Percentiles rank a stretch among this genome's conserved stretches.
These are phyloP conservation scores for Bubo blakistoni DNA, from an alignment of 2,113 vertebrate genomes.

Conservation along the genomic window DNA sequence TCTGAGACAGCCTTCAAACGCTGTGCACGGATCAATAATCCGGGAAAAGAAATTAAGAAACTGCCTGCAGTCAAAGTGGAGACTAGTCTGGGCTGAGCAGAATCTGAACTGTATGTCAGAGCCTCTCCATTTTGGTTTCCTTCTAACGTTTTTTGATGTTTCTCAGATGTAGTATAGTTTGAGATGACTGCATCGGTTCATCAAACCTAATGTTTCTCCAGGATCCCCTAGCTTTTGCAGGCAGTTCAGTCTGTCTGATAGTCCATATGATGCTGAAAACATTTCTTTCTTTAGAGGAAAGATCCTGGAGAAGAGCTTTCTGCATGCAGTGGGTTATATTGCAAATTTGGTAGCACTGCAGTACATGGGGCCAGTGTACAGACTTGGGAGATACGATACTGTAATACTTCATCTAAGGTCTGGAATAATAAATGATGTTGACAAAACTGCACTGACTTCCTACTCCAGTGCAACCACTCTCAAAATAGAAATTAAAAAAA, in stretches of 20 bases:
- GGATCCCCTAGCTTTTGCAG: background rate
- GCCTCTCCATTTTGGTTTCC: background rate
- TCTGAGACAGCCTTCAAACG: background rate
- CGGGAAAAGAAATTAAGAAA: background rate
- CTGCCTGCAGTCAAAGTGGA: background rate
- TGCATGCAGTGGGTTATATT: background rate
- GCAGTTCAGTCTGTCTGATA: background rate
- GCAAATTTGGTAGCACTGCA: background rate
- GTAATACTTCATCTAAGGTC: background rate
- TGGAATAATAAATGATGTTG: background rate
- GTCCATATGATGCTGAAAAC: background rate
- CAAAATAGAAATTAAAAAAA: background rate
- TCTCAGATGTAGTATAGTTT: background rate
- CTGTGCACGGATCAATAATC: background rate
- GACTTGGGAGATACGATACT: background rate
- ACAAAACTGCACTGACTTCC: background rate
- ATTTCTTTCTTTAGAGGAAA: background rate
- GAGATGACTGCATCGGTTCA: background rate
- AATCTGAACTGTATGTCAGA: background rate
- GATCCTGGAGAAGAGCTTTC: background rate
- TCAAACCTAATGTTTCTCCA: background rate
- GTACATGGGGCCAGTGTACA: background rate
- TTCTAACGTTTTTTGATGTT: rapidly evolving
- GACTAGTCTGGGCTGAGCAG: too few species aligned
- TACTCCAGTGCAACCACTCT: background rate